These are phyloP conservation scores for Gymnopithys bicolor DNA, from an alignment of 2,797 vertebrate genomes.

Conservation along the genomic window DNA sequence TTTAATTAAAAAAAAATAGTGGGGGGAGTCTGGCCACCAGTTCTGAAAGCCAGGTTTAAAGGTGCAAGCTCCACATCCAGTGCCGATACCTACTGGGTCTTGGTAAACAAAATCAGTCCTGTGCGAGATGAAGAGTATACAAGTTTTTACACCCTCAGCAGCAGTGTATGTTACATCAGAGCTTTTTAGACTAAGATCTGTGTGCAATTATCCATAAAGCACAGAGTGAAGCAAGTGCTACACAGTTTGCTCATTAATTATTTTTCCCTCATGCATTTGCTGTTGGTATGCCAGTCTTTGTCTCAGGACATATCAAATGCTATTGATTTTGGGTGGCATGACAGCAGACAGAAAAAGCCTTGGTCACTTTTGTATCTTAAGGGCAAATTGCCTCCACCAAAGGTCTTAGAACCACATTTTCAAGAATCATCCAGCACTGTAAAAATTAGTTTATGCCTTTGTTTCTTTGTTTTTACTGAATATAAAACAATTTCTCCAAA, in stretches of 20 bases:
- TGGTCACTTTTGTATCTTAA: neutral
- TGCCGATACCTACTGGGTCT: neutral
- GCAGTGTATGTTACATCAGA: neutral
- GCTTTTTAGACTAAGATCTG: neutral
- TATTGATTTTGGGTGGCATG: neutral
- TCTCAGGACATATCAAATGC: neutral
- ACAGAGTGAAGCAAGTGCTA: neutral
- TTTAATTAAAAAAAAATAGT: neutral
- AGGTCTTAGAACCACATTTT: neutral
- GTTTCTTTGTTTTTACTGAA: neutral
- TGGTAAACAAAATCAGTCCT: neutral
- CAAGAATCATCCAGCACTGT: neutral
- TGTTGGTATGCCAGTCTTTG: neutral
- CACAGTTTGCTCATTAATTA: neutral
- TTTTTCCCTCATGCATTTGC: neutral
- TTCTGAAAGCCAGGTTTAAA: neutral
- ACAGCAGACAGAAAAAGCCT: neutral
- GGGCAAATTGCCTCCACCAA: neutral
- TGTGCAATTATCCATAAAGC: neutral
- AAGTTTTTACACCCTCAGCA: neutral
- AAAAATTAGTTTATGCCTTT: neutral
- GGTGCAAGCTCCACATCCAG: neutral
- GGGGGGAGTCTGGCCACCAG: neutral
- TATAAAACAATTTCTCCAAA: neutral
- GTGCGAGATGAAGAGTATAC: neutral